phyloP scores from a whole-genome alignment of 1,140 invertebrate species.

The Rhyacophila brunnea region DNA sequence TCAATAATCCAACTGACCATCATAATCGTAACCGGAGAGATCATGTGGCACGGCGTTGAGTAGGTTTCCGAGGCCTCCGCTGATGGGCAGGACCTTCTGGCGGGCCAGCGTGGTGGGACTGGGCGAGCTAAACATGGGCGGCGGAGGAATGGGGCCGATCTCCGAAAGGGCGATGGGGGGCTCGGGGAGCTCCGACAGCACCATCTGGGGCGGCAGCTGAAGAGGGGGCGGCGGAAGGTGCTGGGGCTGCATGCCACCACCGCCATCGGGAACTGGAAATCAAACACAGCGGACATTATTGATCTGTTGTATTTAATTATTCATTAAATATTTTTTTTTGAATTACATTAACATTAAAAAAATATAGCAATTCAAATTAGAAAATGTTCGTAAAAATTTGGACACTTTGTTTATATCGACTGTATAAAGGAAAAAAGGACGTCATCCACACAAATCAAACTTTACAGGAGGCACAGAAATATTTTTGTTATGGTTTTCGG shows the following conservation, averaged over 20 bases:
- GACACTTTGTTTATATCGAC: too few relatives aligned
- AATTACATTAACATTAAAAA: too few relatives aligned
- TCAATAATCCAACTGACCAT: slow-evolving; percentile 61
- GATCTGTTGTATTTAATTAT: too few relatives aligned
- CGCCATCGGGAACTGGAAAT: slow-evolving; percentile 10
- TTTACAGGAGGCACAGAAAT: too few relatives aligned
- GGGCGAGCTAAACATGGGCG: slow-evolving; percentile 91
- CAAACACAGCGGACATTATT: too few relatives aligned
- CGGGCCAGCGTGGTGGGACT: slow-evolving; percentile 63
- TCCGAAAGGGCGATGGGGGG: slow-evolving; percentile 88
- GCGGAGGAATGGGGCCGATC: slow-evolving; percentile 91
- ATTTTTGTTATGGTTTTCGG: too few relatives aligned
- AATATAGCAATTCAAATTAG: too few relatives aligned
- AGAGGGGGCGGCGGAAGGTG: slow-evolving; percentile 46
- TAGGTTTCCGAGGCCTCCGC: slow-evolving; percentile 8
- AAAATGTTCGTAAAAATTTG: too few relatives aligned
- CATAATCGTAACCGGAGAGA: slow-evolving; percentile 61
- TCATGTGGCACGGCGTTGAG: slow-evolving; percentile 39
- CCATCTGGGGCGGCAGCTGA: slow-evolving; percentile 52
- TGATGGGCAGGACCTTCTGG: slow-evolving; percentile 3
- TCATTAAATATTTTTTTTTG: too few relatives aligned
- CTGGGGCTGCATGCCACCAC: slow-evolving; percentile 4
- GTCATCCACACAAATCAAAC: too few relatives aligned
- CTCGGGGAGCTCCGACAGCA: slow-evolving; percentile 83
- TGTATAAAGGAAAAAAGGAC: too few relatives aligned